Evolutionary conservation across 2,888 invertebrate genomes (phyloP).

Genomic region (Iselma pallidipennis): DNA sequence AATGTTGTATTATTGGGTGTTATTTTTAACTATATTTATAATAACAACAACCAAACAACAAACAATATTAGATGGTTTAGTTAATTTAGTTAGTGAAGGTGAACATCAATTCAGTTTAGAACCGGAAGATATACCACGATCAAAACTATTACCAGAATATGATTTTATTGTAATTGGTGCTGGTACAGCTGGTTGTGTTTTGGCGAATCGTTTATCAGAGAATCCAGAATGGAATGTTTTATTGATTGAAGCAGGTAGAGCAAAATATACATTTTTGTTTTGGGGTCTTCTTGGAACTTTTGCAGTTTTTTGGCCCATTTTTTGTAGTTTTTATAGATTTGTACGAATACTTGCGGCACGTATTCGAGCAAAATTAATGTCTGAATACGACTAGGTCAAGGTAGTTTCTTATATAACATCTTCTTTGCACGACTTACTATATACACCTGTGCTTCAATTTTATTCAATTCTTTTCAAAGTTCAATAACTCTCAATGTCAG

Average conservation of each 20-base stretch:
- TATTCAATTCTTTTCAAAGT: too few relatives aligned
- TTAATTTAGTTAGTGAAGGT: conserved; percentile 62
- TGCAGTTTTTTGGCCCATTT: not conserved
- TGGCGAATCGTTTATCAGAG: conserved; percentile 76
- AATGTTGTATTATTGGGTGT: not conserved
- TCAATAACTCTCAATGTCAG: too few relatives aligned
- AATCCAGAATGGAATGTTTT: conserved; percentile 69
- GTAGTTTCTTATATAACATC: too few relatives aligned
- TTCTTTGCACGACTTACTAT: too few relatives aligned
- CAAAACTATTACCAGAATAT: conserved; percentile 63
- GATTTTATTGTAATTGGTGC: conserved; percentile 81
- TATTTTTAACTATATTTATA: not conserved
- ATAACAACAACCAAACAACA: conserved; percentile 26
- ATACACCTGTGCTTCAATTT: too few relatives aligned
- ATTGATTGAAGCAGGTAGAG: conserved; percentile 73
- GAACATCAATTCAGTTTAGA: conserved; percentile 59
- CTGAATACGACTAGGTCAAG: too few relatives aligned
- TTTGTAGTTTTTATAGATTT: not conserved
- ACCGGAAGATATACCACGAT: conserved; percentile 59
- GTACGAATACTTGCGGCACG: not conserved
- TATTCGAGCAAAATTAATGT: not conserved
- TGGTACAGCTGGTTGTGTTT: conserved; percentile 77
- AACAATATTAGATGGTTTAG: conserved; percentile 56
- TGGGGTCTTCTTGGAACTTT: not conserved
- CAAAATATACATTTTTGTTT: too few relatives aligned